Evolutionary conservation across 2,797 vertebrate species (phyloP), one percentile per base, ranked within the genome.

Genomic region (Limnodromus scolopaceus): DNA sequence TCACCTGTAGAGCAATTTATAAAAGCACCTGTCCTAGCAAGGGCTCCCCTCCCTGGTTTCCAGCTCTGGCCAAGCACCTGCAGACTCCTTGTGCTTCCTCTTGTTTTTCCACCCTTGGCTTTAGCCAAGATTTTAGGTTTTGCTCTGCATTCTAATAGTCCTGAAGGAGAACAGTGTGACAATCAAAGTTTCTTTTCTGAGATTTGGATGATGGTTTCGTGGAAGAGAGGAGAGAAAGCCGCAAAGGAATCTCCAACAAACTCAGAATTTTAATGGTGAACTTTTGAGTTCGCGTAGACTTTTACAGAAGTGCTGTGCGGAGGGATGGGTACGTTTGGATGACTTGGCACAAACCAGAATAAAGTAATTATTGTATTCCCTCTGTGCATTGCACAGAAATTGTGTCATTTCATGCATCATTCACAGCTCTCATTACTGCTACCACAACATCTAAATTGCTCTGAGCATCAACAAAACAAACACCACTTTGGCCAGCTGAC

Each of bases 321-420:
- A 87, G 18, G 49, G 69, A 78, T 60, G 64, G 34, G 16, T 11
- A 55, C 27, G 14, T 46, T 17, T 57, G 46, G 48, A 61, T 75
- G 57, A 80, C 57, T 38, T 97, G 92, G 92, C 95, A 94, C 49
- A 58, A 45, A 68, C 60, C 13, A 27, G 14, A 46, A n/a, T 30
- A 58, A 86, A 85, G 89, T 85, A 92, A 97, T 97, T 92, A 90
- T 11, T 41, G 38, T 79, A 95, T 89, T 97, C 95, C 91, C 92
- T 93, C 38, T 0, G 41, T 80, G 94, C 51, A 60, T 43, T 96
- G 94, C 74, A 75, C 70, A 95, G 93, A 93, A 96, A 91, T 87
- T n/a, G 48, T 87, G 80, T 95, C 68, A 95, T 92, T 95, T 92
- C 93, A 85, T 94, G 88, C 88, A 95, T 95, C 95, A 93, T 89